These are phyloP conservation scores for Poeciliopsis prolifica DNA, from an alignment of 2,113 vertebrate species.

Conservation along the genomic window DNA sequence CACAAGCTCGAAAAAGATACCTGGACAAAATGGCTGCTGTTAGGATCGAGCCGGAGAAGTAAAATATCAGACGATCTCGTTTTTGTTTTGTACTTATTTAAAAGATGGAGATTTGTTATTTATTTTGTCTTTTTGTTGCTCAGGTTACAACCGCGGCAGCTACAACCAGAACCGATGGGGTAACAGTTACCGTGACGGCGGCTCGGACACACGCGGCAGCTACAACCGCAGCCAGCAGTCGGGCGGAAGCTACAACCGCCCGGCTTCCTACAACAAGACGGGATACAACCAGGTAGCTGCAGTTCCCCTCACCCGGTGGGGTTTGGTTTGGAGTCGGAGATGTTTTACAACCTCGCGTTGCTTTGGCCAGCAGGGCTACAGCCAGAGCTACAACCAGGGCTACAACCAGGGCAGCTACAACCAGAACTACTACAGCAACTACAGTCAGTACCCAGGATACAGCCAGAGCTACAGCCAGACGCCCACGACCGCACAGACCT, in stretches of 20 bases:
- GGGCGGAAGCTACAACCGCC: slow-evolving; percentile 76
- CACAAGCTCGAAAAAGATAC: no score
- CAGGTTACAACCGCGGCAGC: slow-evolving; percentile 86
- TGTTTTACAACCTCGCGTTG: not conserved
- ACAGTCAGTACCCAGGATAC: slow-evolving; percentile 84
- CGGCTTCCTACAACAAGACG: slow-evolving; percentile 74
- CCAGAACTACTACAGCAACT: slow-evolving; percentile 87
- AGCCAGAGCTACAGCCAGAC: slow-evolving; percentile 87
- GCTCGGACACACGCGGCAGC: slow-evolving; percentile 78
- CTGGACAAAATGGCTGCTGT: no score
- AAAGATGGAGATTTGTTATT: not conserved
- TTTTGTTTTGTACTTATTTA: no score
- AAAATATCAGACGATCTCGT: no score
- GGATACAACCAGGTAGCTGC: slow-evolving; percentile 67
- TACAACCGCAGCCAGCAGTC: slow-evolving; percentile 84
- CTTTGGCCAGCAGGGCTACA: slow-evolving; percentile 56
- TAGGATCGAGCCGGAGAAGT: no score
- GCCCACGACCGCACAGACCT: slow-evolving; percentile 77
- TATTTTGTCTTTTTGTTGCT: not conserved
- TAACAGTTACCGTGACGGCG: slow-evolving; percentile 81
- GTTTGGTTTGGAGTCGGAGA: no score
- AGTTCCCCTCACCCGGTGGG: no score
- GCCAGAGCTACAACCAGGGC: slow-evolving; percentile 75
- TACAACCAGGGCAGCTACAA: slow-evolving; percentile 85
- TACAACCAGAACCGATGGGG: slow-evolving; percentile 89